These are phyloP conservation scores for Bombus superbus DNA, from an alignment of 1,140 invertebrate species.

Conservation along the genomic window DNA sequence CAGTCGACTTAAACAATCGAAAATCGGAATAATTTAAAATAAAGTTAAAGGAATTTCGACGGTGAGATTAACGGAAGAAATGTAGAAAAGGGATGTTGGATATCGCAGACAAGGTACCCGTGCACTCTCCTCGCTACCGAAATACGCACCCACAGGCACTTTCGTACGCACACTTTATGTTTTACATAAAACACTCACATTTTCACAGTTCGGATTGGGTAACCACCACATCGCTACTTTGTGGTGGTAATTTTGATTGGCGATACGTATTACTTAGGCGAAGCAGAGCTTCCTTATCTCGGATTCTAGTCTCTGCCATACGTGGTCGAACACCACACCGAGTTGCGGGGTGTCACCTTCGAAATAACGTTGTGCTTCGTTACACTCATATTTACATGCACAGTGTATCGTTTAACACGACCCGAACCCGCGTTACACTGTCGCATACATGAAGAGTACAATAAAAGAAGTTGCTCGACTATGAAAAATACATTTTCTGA, in stretches of 20 bases:
- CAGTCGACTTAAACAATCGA: slow-evolving; percentile 11
- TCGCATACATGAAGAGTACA: slow-evolving; percentile 41
- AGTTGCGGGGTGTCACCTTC: slow-evolving; percentile 77
- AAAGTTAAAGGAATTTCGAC: slow-evolving; percentile 52
- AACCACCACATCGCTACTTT: slow-evolving; percentile 66
- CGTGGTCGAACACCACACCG: slow-evolving; percentile 71
- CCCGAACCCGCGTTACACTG: slow-evolving; percentile 59
- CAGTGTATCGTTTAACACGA: slow-evolving; percentile 43
- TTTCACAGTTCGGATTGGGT: slow-evolving; percentile 61
- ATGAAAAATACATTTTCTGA: slow-evolving; percentile 75
- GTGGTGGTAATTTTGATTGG: slow-evolving; percentile 42
- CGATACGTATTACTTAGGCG: slow-evolving; percentile 49
- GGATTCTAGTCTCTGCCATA: slow-evolving; percentile 77
- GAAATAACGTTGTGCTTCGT: slow-evolving; percentile 63
- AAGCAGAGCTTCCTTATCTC: slow-evolving; percentile 67
- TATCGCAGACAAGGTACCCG: slow-evolving; percentile 30
- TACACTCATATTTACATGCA: slow-evolving; percentile 73
- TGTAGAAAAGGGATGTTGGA: slow-evolving; percentile 9
- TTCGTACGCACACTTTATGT: slow-evolving; percentile 30
- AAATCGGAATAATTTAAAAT: slow-evolving; percentile 29
- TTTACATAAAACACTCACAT: slow-evolving; percentile 64
- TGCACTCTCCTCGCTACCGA: slow-evolving; percentile 64
- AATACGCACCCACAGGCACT: slow-evolving; percentile 63
- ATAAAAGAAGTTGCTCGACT: slow-evolving; percentile 65
- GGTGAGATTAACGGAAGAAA: not conserved